These are phyloP conservation scores for Sparus aurata DNA, from an alignment of 2,797 vertebrate species.

Conservation along the genomic window DNA sequence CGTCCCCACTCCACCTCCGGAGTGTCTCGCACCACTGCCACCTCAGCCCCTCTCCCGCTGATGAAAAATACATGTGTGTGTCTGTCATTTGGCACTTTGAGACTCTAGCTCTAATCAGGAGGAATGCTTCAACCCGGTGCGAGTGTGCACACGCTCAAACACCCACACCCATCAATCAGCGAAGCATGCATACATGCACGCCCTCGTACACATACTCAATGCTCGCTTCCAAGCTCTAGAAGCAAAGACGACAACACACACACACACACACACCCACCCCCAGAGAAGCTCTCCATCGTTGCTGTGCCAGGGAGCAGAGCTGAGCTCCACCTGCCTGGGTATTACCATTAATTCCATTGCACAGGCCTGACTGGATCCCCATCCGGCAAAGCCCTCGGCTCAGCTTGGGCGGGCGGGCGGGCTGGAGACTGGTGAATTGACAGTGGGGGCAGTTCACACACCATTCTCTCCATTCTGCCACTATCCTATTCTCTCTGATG, in stretches of 20 bases:
- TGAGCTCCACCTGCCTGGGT: slow-evolving; percentile 83
- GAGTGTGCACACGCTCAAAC: slow-evolving; percentile 43
- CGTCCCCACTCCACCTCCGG: slow-evolving; percentile 54
- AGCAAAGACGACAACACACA: slow-evolving; percentile 40
- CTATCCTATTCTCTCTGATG: slow-evolving; percentile 78
- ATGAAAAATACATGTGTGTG: slow-evolving; percentile 70
- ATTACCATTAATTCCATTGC: slow-evolving; percentile 85
- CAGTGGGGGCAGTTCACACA: slow-evolving; percentile 67
- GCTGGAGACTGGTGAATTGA: slow-evolving; percentile 71
- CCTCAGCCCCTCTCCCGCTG: slow-evolving; percentile 60
- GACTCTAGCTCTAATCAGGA: slow-evolving; percentile 74
- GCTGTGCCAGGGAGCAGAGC: slow-evolving; percentile 77
- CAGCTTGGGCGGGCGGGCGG: slow-evolving; percentile 70
- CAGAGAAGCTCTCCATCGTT: slow-evolving; percentile 54
- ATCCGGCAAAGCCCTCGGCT: slow-evolving; percentile 76
- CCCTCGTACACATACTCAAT: slow-evolving; percentile 52
- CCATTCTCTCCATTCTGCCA: slow-evolving; percentile 63
- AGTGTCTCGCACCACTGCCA: slow-evolving; percentile 62
- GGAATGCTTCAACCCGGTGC: slow-evolving; percentile 58
- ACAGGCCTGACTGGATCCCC: slow-evolving; percentile 73
- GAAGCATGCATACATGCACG: slow-evolving; percentile 41
- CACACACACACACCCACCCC: slow-evolving; percentile 25
- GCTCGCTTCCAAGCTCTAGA: slow-evolving; percentile 51
- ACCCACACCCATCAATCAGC: slow-evolving; percentile 59
- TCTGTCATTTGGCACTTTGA: slow-evolving; percentile 68